Evolutionary conservation across 2,888 invertebrate species (phyloP).

Genomic region (Chrysolina americana): DNA sequence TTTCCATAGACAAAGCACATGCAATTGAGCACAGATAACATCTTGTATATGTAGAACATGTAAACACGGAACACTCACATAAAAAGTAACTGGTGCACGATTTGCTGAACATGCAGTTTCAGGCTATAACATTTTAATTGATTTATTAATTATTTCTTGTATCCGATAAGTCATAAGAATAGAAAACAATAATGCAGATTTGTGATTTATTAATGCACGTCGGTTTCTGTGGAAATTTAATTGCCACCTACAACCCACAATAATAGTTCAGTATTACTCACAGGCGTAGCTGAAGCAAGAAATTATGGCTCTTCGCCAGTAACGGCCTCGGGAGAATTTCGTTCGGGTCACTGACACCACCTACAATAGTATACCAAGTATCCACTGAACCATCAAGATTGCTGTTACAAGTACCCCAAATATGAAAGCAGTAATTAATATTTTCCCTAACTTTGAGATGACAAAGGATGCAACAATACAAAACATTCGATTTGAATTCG

Average conservation of each 20-base stretch:
- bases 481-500: no score
- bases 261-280: background rate
- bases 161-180: slow-evolving; percentile 2
- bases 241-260: slow-evolving; percentile 8
- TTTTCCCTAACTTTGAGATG: no score
- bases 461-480: no score
- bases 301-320: no score
- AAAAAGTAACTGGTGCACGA: slow-evolving; percentile 38
- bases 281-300: background rate
- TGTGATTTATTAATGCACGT: slow-evolving; percentile 1
- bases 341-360: no score
- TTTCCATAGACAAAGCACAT: slow-evolving; percentile 12
- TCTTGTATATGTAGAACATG: slow-evolving; percentile 27
- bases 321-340: no score
- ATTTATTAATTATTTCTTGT: slow-evolving; percentile 10
- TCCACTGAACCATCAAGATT: no score
- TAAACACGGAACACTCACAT: slow-evolving; percentile 36
- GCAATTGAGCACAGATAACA: slow-evolving; percentile 30
- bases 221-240: slow-evolving; percentile 7
- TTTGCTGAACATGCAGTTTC: slow-evolving; percentile 21
- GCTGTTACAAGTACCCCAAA: no score
- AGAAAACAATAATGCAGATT: slow-evolving; percentile 9
- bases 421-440: no score
- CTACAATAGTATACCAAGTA: no score
- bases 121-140: slow-evolving; percentile 28